Conservation (phyloP, 2,797 vertebrate species). For the Antrozous pallidus region DNA sequence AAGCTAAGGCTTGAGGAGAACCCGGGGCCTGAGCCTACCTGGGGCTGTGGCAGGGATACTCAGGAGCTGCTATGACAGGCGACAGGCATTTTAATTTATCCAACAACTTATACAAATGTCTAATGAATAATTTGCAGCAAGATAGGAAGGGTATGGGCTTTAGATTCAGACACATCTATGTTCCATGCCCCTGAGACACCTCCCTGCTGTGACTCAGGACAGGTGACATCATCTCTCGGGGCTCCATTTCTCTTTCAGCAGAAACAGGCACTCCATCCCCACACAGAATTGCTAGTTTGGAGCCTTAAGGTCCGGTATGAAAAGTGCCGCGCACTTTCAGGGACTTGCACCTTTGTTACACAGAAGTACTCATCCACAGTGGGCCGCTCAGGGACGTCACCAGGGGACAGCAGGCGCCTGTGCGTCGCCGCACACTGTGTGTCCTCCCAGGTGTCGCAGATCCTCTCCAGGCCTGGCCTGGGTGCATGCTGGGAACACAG, state of each 20-base stretch:
- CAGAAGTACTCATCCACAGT: not conserved
- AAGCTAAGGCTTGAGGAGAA: not conserved
- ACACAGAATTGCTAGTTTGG: not conserved
- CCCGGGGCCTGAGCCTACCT: fast-evolving
- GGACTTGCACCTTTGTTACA: not conserved
- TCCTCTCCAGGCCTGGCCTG: not conserved
- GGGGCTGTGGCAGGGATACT: fast-evolving
- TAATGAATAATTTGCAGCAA: not conserved
- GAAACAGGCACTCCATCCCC: not conserved
- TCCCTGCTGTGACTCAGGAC: not conserved
- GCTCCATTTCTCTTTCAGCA: not conserved
- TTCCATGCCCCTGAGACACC: not conserved
- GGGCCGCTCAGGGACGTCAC: not conserved
- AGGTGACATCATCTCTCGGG: not conserved
- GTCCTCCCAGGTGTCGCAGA: not conserved
- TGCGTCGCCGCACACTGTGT: not conserved
- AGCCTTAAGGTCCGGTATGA: not conserved
- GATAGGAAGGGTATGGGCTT: not conserved
- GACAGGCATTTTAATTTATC: not conserved
- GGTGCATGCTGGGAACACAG: not conserved
- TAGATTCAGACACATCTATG: not conserved
- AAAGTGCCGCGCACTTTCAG: not conserved
- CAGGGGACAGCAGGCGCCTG: not conserved
- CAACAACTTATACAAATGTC: not conserved
- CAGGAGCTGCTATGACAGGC: not conserved